Base-by-base conservation (phyloP, 2,797 vertebrate species). In the Sebastes diaconus region DNA sequence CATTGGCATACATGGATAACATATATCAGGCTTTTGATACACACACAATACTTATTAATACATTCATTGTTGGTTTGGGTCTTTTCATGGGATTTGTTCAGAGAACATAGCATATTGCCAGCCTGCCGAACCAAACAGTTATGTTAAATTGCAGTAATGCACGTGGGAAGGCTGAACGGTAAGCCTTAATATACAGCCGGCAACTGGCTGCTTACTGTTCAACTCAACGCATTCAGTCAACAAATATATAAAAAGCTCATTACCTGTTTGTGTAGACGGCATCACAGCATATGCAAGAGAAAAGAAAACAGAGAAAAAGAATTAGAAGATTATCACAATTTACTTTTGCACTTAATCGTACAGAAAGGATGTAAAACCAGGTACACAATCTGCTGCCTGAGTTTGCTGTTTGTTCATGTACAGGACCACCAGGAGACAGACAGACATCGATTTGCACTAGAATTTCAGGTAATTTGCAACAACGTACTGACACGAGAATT, bases 251-350 rank as follows among this genome's bases (percentile, higher is more conserved):
- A 63, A 34, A 60, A 16, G 4, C 0, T 0, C n/a, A 22, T 80
- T 91, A 91, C 88, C 90, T 91, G 81, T 81, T 81, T 81, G 59
- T 77, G 83, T 12, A 66, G 58, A 77, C 14, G 4, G 24, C 42
- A 4, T 16, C 73, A 3, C 69, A 46, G 68, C 55, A 74, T 73
- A 86, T 88, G 75, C 2, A 80, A 79, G 67, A 81, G 24, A 87
- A 46, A 46, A 9, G 24, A 65, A 22, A 65, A 25, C 4, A 80
- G 3, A 84, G 18, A 61, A 30, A 42, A 9, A 57, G 9, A 46
- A 22, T 85, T 77, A 80, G 50, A 73, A 34, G 6, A 39, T 65
- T 8, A 46, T 32, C 1, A 54, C 6, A 50, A 34, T 71, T 25
- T 64, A 16, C 2, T 8, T 30, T 65, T 52, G 59, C 36, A 57